These are phyloP conservation scores for Lophotis ruficrista DNA, from an alignment of 2,113 vertebrate genomes.

Conservation along the genomic window DNA sequence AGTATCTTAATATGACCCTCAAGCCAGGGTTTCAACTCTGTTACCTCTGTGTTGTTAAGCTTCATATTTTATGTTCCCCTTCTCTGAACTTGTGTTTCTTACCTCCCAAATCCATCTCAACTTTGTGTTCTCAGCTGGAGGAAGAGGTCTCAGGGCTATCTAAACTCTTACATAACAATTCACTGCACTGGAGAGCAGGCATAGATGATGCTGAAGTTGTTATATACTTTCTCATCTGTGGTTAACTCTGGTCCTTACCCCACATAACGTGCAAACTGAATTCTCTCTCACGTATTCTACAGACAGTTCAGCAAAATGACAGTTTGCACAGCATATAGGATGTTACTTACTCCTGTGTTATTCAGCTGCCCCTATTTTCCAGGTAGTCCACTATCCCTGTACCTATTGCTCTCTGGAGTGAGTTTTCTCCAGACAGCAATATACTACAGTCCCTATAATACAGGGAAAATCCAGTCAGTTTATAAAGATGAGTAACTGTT, in stretches of 20 bases:
- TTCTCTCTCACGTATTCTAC: background rate
- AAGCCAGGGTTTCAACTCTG: background rate
- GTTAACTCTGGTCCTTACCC: background rate
- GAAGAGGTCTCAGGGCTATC: background rate
- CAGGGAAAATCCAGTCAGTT: background rate
- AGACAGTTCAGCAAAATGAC: background rate
- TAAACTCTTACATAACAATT: background rate
- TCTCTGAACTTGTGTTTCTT: background rate
- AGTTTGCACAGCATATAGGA: background rate
- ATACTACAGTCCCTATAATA: background rate
- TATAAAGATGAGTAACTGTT: background rate
- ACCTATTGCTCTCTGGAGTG: background rate
- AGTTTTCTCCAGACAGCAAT: background rate
- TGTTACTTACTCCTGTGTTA: background rate
- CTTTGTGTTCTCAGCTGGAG: background rate
- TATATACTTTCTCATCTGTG: background rate
- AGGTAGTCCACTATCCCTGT: background rate
- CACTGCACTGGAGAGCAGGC: background rate
- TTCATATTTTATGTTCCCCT: background rate
- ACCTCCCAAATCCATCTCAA: background rate
- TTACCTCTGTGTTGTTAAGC: background rate
- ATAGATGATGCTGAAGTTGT: background rate
- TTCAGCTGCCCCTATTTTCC: background rate
- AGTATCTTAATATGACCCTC: background rate
- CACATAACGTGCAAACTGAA: background rate